A percentile compares a stretch with the other conserved stretches of the same genome.
phyloP scores from a whole-genome alignment of 2,797 vertebrate genomes.

The Pyrocephalus nanus region DNA sequence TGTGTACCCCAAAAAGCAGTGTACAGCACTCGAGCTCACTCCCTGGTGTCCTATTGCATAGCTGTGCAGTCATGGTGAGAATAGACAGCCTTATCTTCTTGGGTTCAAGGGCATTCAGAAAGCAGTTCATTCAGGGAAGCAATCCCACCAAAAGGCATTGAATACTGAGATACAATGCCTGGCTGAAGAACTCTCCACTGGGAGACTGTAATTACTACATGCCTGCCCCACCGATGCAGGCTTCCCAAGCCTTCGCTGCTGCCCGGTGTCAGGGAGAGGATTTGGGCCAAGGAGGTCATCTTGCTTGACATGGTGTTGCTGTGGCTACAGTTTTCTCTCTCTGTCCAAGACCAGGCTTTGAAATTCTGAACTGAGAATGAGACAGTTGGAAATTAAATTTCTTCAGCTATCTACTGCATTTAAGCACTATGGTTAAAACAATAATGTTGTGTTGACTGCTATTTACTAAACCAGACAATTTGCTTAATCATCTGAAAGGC shows the following conservation, averaged over 20 bases:
- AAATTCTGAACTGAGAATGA: background rate
- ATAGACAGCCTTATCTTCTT: background rate
- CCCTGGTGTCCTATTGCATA: background rate
- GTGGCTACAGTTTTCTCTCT: background rate
- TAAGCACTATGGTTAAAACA: background rate
- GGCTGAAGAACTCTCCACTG: background rate
- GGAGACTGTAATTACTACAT: background rate
- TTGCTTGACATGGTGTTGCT: background rate
- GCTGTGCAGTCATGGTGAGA: background rate
- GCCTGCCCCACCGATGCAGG: background rate
- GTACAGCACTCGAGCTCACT: background rate
- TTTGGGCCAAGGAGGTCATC: background rate
- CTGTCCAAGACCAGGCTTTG: background rate
- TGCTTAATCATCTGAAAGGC: constrained; percentile 1
- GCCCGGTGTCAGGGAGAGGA: fast-evolving
- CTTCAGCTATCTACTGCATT: background rate
- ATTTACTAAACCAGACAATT: constrained; percentile 17
- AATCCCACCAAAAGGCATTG: background rate
- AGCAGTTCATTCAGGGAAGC: background rate
- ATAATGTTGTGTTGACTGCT: background rate
- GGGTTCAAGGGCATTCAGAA: background rate
- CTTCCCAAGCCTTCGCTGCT: background rate
- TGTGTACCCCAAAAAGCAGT: background rate
- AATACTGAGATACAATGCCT: background rate
- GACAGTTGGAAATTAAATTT: background rate